These are phyloP conservation scores for Taenaris catops DNA, from an alignment of 2,888 invertebrate genomes.

Conservation along the genomic window DNA sequence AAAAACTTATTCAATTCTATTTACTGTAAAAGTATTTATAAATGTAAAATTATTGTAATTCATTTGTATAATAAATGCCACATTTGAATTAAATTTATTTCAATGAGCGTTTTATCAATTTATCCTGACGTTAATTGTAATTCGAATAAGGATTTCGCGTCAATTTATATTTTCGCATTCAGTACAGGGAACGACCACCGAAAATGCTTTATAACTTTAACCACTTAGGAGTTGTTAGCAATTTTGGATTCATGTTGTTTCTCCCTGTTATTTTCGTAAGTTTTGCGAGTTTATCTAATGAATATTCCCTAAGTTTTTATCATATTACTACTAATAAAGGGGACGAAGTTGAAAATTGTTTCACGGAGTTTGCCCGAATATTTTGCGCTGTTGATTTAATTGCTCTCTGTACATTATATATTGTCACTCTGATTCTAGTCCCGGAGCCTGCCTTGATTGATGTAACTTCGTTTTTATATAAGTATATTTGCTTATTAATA, in stretches of 20 bases:
- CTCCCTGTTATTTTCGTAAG: constrained; percentile 50
- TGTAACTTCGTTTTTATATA: too few species aligned
- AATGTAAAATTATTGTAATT: background rate
- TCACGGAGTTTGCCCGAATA: constrained; percentile 21
- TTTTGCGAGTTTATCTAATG: constrained; percentile 49
- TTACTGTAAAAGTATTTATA: constrained; percentile 6
- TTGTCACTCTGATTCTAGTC: too few species aligned
- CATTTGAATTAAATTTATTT: background rate
- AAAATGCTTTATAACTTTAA: constrained; percentile 48
- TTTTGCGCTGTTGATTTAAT: constrained; percentile 17
- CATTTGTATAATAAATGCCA: background rate
- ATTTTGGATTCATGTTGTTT: constrained; percentile 47
- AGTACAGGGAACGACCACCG: constrained; percentile 28
- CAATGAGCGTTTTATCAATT: too few species aligned
- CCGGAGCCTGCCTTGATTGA: too few species aligned
- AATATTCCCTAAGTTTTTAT: constrained; percentile 57
- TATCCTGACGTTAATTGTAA: background rate
- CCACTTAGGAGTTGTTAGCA: constrained; percentile 46
- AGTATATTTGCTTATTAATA: too few species aligned
- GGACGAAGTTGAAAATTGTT: constrained; percentile 28
- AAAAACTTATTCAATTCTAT: too few species aligned
- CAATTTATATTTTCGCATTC: constrained; percentile 49
- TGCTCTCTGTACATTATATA: background rate
- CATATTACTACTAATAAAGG: constrained; percentile 45
- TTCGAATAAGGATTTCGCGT: constrained; percentile 30